Percentiles rank a stretch among this genome's conserved stretches.
Conservation (phyloP, 2,797 vertebrate species). For the Microcaecilia unicolor region DNA sequence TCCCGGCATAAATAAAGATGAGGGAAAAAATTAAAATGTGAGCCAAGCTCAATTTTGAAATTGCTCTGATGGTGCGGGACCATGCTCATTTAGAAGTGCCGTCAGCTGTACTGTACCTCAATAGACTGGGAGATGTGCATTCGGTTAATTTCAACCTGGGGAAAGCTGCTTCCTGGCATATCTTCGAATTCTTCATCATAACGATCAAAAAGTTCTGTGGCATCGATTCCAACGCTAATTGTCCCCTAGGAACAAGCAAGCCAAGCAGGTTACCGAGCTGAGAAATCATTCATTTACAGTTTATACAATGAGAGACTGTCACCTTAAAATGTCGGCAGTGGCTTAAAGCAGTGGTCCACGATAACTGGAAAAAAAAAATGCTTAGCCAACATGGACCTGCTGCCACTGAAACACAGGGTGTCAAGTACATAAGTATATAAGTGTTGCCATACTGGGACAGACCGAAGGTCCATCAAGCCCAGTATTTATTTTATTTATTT, state of each 20-base stretch:
- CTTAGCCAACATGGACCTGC: no score
- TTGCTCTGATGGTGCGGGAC: accelerated
- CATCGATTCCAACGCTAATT: conserved; percentile 92
- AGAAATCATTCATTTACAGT: no score
- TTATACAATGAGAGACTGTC: background rate
- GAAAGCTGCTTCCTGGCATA: conserved; percentile 61
- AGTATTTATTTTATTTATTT: no score
- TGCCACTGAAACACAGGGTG: no score
- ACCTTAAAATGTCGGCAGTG: background rate
- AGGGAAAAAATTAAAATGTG: conserved; percentile 3
- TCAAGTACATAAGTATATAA: no score
- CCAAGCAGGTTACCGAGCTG: background rate
- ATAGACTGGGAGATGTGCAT: conserved; percentile 99
- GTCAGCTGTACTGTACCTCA: conserved; percentile 61
- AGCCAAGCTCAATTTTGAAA: background rate
- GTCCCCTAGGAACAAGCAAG: conserved; percentile 65
- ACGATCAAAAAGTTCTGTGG: conserved; percentile 92
- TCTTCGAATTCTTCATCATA: conserved; percentile 95
- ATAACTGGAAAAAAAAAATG: no score
- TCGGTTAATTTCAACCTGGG: conserved; percentile 92
- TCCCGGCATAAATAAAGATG: background rate
- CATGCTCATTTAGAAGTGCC: background rate
- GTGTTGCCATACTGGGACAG: no score
- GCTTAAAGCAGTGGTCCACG: no score
- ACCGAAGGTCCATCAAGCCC: no score